Evolutionary conservation across 2,113 vertebrate genomes (phyloP), one percentile per base, ranked within the genome.

Genomic region (Prionailurus bengalensis): DNA sequence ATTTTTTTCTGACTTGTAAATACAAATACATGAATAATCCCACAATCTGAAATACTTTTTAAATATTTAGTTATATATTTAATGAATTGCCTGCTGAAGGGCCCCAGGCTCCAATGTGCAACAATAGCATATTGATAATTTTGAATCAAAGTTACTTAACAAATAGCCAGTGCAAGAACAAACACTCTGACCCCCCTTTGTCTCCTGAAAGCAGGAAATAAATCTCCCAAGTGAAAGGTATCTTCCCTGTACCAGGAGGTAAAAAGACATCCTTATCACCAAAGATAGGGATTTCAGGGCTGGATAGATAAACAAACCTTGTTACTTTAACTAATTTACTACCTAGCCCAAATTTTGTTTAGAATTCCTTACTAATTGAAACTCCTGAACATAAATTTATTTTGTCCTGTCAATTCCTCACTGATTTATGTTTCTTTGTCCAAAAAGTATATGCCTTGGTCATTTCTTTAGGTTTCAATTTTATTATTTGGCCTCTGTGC

Each of bases 31-130:
- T 58, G 13, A 70, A n/a, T 68, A 94, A 86, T 66, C 36, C 9
- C 33, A 86, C 9, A 95, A 73, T 78, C 61, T 6, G 76, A 94
- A 94, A 76, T 55, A 76, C 53, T 81, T 78, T 48, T 1, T 21
- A 95, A 92, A 51, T 16, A 61, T 86, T 88, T 91, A 88, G 66
- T 42, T 91, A 89, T 25, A 6, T 45, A 45, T 78, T 73, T 93
- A 86, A 81, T 65, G 1, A 92, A 76, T 87, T 93, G 74, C 7
- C 15, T 95, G 27, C 73, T 76, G 73, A 76, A 78, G 27, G 27
- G 27, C 14, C 74, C 74, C 42, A 48, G 74, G 74, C 74, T 78
- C 27, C 8, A 78, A 48, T 78, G 27, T 78, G 42, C 27, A 42
- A 31, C 42, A 48, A 78, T 31, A 42, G 27, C 27, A 48, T 48